A percentile compares a stretch with the other conserved stretches of the same genome.
These are phyloP conservation scores for Ectropis crepuscularia DNA, from an alignment of 2,888 invertebrate genomes.

Conservation along the genomic window DNA sequence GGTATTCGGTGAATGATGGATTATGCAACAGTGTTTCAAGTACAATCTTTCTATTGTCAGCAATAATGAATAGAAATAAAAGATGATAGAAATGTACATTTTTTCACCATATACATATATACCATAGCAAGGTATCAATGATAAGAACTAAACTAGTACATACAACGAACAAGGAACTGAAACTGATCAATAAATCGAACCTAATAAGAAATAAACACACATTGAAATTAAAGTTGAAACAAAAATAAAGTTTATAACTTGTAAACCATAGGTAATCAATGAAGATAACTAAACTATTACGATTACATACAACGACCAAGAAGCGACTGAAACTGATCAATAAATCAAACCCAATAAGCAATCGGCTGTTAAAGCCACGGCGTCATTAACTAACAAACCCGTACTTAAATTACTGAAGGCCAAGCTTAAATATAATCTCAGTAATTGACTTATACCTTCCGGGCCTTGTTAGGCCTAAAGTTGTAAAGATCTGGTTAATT, in stretches of 20 bases:
- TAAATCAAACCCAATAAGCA: slow-evolving; percentile 41
- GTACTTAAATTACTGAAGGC: slow-evolving; percentile 35
- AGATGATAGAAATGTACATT: too few relatives aligned
- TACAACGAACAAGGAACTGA: too few relatives aligned
- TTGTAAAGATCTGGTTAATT: slow-evolving; percentile 31
- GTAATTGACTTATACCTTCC: slow-evolving; percentile 35
- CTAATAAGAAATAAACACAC: too few relatives aligned
- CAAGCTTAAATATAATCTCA: slow-evolving; percentile 34
- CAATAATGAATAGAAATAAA: too few relatives aligned
- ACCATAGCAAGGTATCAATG: too few relatives aligned
- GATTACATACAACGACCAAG: neutral
- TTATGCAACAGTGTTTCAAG: neutral
- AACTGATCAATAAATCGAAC: too few relatives aligned
- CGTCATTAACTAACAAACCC: slow-evolving; percentile 28
- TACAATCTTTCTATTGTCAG: too few relatives aligned
- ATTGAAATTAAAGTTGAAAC: neutral
- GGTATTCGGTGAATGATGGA: neutral
- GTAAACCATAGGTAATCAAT: neutral
- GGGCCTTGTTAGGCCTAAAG: slow-evolving; percentile 32
- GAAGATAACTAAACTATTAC: neutral
- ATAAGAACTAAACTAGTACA: too few relatives aligned
- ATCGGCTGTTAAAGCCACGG: slow-evolving; percentile 32
- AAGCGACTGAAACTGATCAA: slow-evolving; percentile 16
- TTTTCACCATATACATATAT: too few relatives aligned
- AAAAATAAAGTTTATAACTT: neutral